Evolutionary conservation across 2,888 invertebrate species (phyloP), one percentile per base, ranked within the genome.

Genomic region (Dasysyrphus albostriatus): DNA sequence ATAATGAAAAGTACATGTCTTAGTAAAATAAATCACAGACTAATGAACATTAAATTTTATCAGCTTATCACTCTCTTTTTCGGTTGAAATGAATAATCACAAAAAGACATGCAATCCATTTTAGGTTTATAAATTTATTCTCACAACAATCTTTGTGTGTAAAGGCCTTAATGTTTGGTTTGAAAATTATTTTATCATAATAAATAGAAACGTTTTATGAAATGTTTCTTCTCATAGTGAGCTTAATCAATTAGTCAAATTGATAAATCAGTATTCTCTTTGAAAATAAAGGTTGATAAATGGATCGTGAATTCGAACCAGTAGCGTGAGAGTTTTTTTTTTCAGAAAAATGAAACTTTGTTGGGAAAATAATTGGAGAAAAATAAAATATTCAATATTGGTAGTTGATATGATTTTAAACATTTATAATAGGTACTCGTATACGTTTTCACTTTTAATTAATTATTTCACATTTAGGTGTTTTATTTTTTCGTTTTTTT

Each of bases 181-280:
- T 3, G 0, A 3, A 49, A 19, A 49, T 49, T 49, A 49, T 10
- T n/a, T n/a, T 24, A 24, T 24, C 49, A n/a, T n/a, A 56, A 29
- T 14, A 54, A 32, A 29, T 3, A 56, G 32, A 56, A 56, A n/a
- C 32, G 32, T 56, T 56, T n/a, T n/a, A n/a, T 29, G 14, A 29
- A 54, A 47, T 47, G 16, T 16, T 19, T 19, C 49, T 19, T 19
- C 49, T 5, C 49, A 49, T 49, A 49, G 49, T 49, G 49, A 49
- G 19, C 14, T 29, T 16, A 32, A 32, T 56, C 32, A 56, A 32
- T 56, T 56, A 56, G 32, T 56, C 56, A 56, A 56, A 56, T 32
- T 32, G 9, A 56, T 56, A 56, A 56, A 56, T 32, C n/a, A 56
- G 32, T 32, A 32, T 56, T 32, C 56, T n/a, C n/a, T 14, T 54